Base-by-base conservation (phyloP, 2,113 vertebrate genomes). In the Carassius gibelio region DNA sequence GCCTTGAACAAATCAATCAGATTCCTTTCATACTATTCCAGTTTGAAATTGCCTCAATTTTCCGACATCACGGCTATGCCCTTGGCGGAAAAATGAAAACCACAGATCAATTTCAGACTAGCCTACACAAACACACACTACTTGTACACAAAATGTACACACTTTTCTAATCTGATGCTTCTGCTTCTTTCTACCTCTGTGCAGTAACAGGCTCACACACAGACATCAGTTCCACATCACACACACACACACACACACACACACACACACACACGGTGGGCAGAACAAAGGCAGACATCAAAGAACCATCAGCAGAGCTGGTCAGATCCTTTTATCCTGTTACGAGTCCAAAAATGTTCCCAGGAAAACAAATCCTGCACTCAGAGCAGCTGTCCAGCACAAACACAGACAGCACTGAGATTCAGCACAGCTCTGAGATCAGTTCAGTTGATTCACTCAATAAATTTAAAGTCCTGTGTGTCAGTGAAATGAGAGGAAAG, bases 251-350 rank as follows among this genome's bases (percentile, higher is more conserved):
- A 78, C 75, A 55, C 74, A 75, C 74, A 71, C 79, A n/a, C n/a
- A 17, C 76, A 42, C 76, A 42, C 76, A 61, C 30, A 78, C 75
- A 55, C 74, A 52, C 74, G 19, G 19, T 19, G 2, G 36, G 68
- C 30, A 83, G 50, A 83, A 72, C 81, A 83, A 83, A 82, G 80
- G 64, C 80, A 50, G 80, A 82, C 80, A 83, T 74, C 81, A 83
- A 71, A 71, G 81, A 71, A 42, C 26, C 81, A 74, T 83, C 81
- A 72, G 21, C 9, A 83, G 50, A 83, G 68, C 34, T 83, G 68
- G 66, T 83, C 81, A 83, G 66, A 72, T 71, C 80, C 68, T 83
- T 83, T 83, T 72, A 83, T 83, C 68, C 66, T 74, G 50, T 72
- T 2, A 2, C 0, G 14, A 45, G 78, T 66, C 79, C 71, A 55